phyloP scores from a whole-genome alignment of 2,797 vertebrate species.

The Valencia hispanica region DNA sequence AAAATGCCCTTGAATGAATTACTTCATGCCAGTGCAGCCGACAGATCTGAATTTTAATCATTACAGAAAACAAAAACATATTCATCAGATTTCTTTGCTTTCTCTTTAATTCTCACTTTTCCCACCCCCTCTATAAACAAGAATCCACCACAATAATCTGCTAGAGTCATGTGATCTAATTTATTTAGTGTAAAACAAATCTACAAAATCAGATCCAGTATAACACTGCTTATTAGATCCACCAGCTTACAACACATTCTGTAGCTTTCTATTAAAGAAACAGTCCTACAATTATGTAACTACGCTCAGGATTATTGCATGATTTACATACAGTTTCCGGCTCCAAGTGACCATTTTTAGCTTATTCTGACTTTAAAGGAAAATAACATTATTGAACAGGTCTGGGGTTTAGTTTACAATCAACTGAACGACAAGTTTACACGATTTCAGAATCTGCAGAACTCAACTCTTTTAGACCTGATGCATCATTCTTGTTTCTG shows the following conservation, averaged over 20 bases:
- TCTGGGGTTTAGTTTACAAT: conserved; percentile 2
- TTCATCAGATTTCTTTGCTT: too few relatives aligned
- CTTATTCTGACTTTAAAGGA: not conserved
- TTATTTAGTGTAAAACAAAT: conserved; percentile 4
- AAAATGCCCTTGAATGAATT: not conserved
- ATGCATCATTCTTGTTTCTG: not conserved
- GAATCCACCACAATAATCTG: not conserved
- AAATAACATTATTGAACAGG: not conserved
- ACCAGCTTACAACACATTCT: not conserved
- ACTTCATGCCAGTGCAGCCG: not conserved
- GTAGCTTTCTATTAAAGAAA: not conserved
- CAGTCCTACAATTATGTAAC: not conserved
- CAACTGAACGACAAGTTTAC: not conserved
- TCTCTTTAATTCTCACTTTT: not conserved
- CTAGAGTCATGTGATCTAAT: not conserved
- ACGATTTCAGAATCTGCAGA: not conserved
- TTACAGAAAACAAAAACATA: not conserved
- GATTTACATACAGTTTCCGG: not conserved
- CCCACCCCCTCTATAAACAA: not conserved
- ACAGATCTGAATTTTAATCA: not conserved
- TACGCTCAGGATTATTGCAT: not conserved
- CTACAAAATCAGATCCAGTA: too few relatives aligned
- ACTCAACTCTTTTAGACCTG: not conserved
- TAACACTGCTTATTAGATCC: not conserved
- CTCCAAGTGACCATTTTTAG: not conserved